Conservation (phyloP, 2,797 vertebrate species). For the Premnoplex brunnescens region DNA sequence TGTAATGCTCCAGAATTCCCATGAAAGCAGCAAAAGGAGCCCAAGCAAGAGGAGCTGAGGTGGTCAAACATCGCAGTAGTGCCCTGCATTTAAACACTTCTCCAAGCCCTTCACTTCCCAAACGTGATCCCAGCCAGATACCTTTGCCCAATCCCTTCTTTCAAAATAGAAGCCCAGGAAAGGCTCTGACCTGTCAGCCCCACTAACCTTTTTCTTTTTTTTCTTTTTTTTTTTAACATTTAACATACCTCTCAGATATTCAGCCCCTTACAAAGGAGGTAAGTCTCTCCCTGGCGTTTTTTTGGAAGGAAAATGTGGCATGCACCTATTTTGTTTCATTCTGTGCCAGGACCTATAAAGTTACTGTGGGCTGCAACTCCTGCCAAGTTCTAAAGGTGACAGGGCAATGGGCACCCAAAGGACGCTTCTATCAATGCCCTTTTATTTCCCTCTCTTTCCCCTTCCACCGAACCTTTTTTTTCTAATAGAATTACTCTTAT, state of each 20-base stretch:
- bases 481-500: conserved; percentile 83
- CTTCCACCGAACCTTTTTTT: conserved; percentile 53
- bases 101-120: not conserved
- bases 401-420: conserved; percentile 61
- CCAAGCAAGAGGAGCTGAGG: not conserved
- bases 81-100: not conserved
- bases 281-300: conserved; percentile 47
- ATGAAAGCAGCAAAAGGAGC: not conserved
- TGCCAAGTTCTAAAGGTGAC: conserved; percentile 55
- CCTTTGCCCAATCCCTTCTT: not conserved
- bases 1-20: not conserved
- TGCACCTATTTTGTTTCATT: conserved; percentile 70
- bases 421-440: conserved; percentile 70
- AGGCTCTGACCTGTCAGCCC: conserved; percentile 11
- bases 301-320: conserved; percentile 67
- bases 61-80: not conserved
- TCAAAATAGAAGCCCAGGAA: conserved; percentile 29
- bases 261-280: conserved; percentile 51
- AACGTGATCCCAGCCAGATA: not conserved
- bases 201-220: not conserved
- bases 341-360: conserved; percentile 60
- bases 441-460: conserved; percentile 69
- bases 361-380: conserved; percentile 43
- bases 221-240: not conserved
- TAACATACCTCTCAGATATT: not conserved